phyloP scores from a whole-genome alignment of 1,140 invertebrate species.

The Cyphomyrmex costatus region DNA sequence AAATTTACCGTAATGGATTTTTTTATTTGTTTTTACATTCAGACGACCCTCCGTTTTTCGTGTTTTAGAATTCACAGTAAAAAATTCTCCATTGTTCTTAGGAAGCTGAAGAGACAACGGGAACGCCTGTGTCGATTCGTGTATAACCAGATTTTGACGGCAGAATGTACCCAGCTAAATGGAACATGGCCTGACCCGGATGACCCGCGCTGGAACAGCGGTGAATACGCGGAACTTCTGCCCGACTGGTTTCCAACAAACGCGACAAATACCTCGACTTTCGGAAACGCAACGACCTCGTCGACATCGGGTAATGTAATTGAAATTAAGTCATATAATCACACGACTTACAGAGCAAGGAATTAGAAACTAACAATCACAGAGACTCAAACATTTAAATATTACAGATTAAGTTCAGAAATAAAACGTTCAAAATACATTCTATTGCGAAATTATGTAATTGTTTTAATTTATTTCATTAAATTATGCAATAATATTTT shows the following conservation, averaged over 20 bases:
- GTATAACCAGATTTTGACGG: slow-evolving; percentile 88
- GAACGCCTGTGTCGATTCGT: slow-evolving; percentile 90
- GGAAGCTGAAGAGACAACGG: slow-evolving; percentile 89
- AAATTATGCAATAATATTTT: background rate
- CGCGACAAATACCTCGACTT: slow-evolving; percentile 79
- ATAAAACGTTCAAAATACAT: background rate
- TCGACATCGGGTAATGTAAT: slow-evolving; percentile 77
- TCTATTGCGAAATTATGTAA: background rate
- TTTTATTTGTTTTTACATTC: background rate
- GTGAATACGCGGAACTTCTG: slow-evolving; percentile 82
- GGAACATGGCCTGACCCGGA: slow-evolving; percentile 84
- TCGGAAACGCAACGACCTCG: slow-evolving; percentile 78
- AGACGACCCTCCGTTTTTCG: background rate
- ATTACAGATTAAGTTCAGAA: too few species aligned
- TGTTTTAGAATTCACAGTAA: background rate
- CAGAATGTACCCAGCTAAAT: slow-evolving; percentile 88
- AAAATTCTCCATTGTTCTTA: slow-evolving; percentile 78
- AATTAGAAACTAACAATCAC: background rate
- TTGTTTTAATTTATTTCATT: background rate
- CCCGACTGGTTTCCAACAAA: slow-evolving; percentile 83
- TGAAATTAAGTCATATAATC: slow-evolving; percentile 37
- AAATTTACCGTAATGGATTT: background rate
- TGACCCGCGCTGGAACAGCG: slow-evolving; percentile 81
- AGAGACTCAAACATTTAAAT: background rate
- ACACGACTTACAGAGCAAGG: background rate